Percentiles rank a stretch among this genome's conserved stretches.
phyloP scores from a whole-genome alignment of 35 echinoderm and acorn worm genomes.

The Chiridota heheva region DNA sequence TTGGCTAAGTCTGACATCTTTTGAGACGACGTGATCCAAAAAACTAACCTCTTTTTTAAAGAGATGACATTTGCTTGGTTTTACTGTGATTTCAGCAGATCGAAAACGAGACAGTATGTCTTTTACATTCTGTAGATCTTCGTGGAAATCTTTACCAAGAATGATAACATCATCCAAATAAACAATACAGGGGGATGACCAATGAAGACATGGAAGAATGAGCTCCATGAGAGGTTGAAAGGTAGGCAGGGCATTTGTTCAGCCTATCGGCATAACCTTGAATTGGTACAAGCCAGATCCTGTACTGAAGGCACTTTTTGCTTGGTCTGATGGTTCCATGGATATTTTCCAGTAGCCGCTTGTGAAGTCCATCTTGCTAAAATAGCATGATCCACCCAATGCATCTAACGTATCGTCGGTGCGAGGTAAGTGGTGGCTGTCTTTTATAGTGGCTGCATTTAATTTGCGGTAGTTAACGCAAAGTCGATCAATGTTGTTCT shows the following conservation, averaged over 20 bases:
- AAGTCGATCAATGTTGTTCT: background rate
- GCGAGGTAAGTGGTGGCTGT: slow-evolving; percentile 5
- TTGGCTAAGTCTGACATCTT: slow-evolving; percentile 56
- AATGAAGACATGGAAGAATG: slow-evolving; percentile 20
- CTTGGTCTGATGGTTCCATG: slow-evolving; percentile 13
- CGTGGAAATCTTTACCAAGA: slow-evolving; percentile 48
- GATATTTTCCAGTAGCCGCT: slow-evolving; percentile 51
- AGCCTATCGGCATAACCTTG: slow-evolving; percentile 42
- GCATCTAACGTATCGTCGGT: slow-evolving; percentile 17
- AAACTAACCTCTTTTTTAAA: slow-evolving; percentile 16
- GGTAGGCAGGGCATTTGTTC: slow-evolving; percentile 26
- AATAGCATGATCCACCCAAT: slow-evolving; percentile 2
- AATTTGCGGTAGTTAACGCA: slow-evolving; percentile 56
- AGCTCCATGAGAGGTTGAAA: slow-evolving; percentile 43
- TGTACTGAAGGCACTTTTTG: slow-evolving; percentile 57
- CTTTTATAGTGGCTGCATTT: slow-evolving; percentile 5
- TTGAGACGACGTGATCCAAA: slow-evolving; percentile 45
- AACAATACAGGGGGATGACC: slow-evolving; percentile 28
- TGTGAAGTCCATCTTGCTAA: slow-evolving; percentile 34
- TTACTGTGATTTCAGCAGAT: slow-evolving; percentile 42
- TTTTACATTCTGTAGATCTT: slow-evolving; percentile 27
- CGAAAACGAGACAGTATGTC: slow-evolving; percentile 35
- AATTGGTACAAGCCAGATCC: slow-evolving; percentile 32
- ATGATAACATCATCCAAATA: slow-evolving; percentile 42
- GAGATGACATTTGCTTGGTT: slow-evolving; percentile 47